These are phyloP conservation scores for Ptycholaimellus sp. DNA, from an alignment of 2,888 invertebrate species.

Conservation along the genomic window DNA sequence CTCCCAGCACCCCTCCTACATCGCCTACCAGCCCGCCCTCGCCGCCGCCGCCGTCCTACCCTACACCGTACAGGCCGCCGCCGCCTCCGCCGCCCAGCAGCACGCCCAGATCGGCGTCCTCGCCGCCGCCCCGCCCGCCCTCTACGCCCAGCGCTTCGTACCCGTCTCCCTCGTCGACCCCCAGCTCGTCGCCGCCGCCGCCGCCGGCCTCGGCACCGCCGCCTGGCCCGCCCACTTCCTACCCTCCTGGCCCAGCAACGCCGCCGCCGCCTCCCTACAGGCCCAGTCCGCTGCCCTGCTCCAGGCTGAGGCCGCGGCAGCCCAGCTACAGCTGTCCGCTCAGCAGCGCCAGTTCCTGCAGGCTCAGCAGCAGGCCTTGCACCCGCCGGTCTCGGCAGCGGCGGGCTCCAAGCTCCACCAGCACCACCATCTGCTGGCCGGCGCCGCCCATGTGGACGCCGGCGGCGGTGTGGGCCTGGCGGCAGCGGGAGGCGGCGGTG, in stretches of 20 bases:
- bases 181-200: slow-evolving; percentile 6
- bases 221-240: not conserved
- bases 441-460: not conserved
- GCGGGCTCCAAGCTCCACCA: not conserved
- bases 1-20: slow-evolving; percentile 9
- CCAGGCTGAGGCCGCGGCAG: not conserved
- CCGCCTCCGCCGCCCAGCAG: slow-evolving; percentile 8
- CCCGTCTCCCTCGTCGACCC: slow-evolving; percentile 19
- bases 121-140: slow-evolving; percentile 4
- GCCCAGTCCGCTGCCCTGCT: not conserved
- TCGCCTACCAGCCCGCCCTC: slow-evolving; percentile 15
- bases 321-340: not conserved
- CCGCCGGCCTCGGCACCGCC: slow-evolving; percentile 4
- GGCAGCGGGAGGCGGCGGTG: no score
- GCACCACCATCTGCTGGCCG: not conserved
- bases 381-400: no score
- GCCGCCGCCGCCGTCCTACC: slow-evolving; percentile 13
- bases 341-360: not conserved
- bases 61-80: slow-evolving; percentile 10
- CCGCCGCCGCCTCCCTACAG: not conserved
- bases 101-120: slow-evolving; percentile 9
- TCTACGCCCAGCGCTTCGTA: slow-evolving; percentile 12
- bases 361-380: not conserved
- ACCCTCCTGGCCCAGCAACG: not conserved
- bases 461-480: no score